Evolutionary conservation across 2,888 invertebrate genomes (phyloP).

Genomic region (Dyspetes luteomarginatus): DNA sequence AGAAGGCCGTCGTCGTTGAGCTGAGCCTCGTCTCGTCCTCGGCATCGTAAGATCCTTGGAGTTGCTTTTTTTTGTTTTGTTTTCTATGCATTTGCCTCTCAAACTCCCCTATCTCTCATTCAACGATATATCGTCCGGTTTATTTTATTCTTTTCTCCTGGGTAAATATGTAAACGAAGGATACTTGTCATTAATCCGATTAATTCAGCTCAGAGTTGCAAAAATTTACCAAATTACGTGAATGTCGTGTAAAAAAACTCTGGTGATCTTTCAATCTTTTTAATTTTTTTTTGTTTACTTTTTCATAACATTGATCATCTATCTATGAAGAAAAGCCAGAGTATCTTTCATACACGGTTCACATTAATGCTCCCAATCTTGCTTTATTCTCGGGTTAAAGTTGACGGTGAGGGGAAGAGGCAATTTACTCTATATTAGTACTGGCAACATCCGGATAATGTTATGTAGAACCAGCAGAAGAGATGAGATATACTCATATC

Average conservation of each 20-base stretch:
- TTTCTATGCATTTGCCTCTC: background rate
- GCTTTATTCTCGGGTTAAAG: constrained; percentile 32
- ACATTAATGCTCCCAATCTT: constrained; percentile 23
- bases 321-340: constrained; percentile 20
- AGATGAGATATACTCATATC: constrained; percentile 5
- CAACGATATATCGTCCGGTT: background rate
- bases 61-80: background rate
- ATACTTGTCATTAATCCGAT: constrained; percentile 28
- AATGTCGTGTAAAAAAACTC: constrained; percentile 15
- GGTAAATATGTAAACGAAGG: no score
- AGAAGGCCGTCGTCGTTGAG: no score
- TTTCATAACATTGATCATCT: no score
- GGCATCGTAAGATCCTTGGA: no score
- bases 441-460: constrained; percentile 58
- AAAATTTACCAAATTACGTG: constrained; percentile 21
- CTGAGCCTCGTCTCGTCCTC: no score
- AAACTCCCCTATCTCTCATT: background rate
- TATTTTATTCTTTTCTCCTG: background rate
- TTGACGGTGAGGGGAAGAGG: no score
- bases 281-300: no score
- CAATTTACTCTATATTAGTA: constrained; percentile 42
- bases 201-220: constrained; percentile 45
- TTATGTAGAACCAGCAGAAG: constrained; percentile 56
- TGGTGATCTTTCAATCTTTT: background rate
- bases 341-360: constrained; percentile 13